phyloP scores from a whole-genome alignment of 2,113 vertebrate genomes.

The Cephalopterus ornatus region DNA sequence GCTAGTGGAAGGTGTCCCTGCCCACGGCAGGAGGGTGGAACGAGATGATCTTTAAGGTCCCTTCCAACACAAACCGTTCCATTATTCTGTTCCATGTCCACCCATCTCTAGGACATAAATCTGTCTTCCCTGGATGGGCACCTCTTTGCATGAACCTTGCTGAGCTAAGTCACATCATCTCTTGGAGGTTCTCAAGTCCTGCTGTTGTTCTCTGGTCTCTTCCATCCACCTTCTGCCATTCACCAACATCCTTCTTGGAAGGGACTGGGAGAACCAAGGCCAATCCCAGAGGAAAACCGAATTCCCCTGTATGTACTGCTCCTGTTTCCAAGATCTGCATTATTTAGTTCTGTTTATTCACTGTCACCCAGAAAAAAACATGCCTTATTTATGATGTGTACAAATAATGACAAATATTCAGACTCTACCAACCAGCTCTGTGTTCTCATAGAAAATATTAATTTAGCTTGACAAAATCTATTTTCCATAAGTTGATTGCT shows the following conservation, averaged over 20 bases:
- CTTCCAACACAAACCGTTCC: neutral
- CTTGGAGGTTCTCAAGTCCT: neutral
- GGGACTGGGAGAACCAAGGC: neutral
- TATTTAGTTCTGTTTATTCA: neutral
- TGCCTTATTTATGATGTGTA: neutral
- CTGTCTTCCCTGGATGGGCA: neutral
- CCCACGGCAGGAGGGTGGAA: neutral
- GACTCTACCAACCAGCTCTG: neutral
- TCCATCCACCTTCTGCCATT: neutral
- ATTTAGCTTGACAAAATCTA: slow-evolving; percentile 9
- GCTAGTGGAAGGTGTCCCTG: neutral
- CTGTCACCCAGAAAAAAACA: neutral
- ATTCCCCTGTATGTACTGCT: neutral
- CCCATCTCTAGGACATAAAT: neutral
- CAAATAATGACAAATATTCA: slow-evolving; percentile 12
- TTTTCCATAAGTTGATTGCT: slow-evolving; percentile 46
- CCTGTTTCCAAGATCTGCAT: neutral
- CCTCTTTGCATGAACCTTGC: neutral
- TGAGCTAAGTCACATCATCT: neutral
- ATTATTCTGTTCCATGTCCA: neutral
- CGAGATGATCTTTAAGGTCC: neutral
- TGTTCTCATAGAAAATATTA: neutral
- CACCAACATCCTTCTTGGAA: neutral
- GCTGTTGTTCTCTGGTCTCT: neutral
- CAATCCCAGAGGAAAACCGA: neutral